These are phyloP conservation scores for Cyclophora punctaria DNA, from an alignment of 2,888 invertebrate species.

Conservation along the genomic window DNA sequence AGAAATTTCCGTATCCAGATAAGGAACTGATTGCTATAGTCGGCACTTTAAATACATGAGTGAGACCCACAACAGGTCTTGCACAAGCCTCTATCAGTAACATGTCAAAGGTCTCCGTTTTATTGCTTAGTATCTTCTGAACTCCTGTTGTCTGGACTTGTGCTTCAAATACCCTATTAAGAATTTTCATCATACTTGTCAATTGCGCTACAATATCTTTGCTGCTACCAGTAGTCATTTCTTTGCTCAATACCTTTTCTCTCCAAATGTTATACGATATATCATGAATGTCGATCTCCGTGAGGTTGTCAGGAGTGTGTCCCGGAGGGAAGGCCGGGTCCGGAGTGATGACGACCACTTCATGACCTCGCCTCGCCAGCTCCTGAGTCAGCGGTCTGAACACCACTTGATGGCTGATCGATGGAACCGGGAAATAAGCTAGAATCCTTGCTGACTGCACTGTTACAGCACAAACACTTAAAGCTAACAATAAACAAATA, in stretches of 20 bases:
- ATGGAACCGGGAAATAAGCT: conserved; percentile 27
- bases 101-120: conserved; percentile 16
- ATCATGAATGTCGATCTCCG: conserved; percentile 38
- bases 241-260: not conserved
- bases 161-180: not conserved
- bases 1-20: conserved; percentile 2
- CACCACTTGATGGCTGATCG: conserved; percentile 33
- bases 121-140: conserved; percentile 7
- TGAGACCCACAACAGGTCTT: conserved; percentile 13
- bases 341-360: conserved; percentile 28
- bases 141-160: not conserved
- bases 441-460: conserved; percentile 13
- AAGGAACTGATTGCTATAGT: conserved; percentile 19
- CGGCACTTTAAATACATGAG: conserved; percentile 20
- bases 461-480: not conserved
- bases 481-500: not conserved
- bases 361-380: conserved; percentile 30
- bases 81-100: conserved; percentile 19
- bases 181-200: too few species aligned
- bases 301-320: conserved; percentile 27
- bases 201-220: too few species aligned
- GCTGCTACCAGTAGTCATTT: not conserved
- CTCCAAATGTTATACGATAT: conserved; percentile 26
- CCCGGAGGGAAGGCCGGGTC: conserved; percentile 27
- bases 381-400: conserved; percentile 29